Conservation (phyloP, 2,113 vertebrate species). For the Pelecanoides urinatrix region DNA sequence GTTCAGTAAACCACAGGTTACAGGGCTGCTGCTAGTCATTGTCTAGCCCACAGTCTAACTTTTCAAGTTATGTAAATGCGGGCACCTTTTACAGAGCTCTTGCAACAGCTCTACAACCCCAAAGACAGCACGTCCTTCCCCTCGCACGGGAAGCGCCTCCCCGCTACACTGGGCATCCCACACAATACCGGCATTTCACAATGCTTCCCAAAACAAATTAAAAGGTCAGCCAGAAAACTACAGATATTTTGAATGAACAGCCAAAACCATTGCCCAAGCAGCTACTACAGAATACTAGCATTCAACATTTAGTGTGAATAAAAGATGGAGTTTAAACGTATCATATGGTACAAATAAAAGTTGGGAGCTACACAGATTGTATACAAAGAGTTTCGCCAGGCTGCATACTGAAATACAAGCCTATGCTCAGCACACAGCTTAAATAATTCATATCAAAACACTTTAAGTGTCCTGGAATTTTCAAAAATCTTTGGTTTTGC, state of each 20-base stretch:
- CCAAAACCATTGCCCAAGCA: neutral
- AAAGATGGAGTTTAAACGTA: neutral
- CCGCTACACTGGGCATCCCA: neutral
- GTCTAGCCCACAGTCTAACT: neutral
- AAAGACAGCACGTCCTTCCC: neutral
- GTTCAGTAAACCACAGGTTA: neutral
- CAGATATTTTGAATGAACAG: neutral
- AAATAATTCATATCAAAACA: neutral
- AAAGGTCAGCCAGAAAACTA: neutral
- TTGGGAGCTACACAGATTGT: neutral
- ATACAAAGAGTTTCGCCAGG: neutral
- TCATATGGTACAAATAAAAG: neutral
- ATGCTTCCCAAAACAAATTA: neutral
- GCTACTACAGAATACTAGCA: neutral
- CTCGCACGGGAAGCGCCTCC: rapidly evolving
- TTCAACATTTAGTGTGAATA: neutral
- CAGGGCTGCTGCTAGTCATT: neutral
- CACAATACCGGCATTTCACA: neutral
- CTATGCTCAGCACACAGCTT: neutral
- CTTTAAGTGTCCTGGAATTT: neutral
- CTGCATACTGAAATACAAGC: neutral
- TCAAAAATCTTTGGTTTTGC: neutral
- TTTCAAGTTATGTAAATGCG: neutral
- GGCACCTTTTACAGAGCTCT: neutral
- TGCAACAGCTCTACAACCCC: neutral